Base-by-base conservation (phyloP, 2,797 vertebrate species). In the Pyrocephalus nanus region DNA sequence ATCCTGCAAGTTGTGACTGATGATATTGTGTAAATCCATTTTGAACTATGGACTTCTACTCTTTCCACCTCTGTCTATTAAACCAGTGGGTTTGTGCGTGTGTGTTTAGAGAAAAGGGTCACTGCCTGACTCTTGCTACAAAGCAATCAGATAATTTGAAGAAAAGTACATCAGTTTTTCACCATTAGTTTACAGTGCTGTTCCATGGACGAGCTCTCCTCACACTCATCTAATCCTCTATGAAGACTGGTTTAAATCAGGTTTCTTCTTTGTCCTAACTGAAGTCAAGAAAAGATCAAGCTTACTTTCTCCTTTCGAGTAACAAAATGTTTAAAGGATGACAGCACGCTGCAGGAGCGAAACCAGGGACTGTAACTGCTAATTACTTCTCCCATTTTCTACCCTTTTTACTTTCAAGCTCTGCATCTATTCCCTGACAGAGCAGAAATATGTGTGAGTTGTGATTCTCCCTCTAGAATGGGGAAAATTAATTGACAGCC, bases 241-340 rank as follows among this genome's bases (percentile, higher is more conserved):
- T 2, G 42, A 88, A 84, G 55, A 53, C 55, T 93, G 87, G 48
- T 81, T 96, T 91, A 90, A 90, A 86, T 91, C 77, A 88, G 34
- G 16, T 55, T 80, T 82, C 53, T 80, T 82, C 84, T 87, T 30
- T 90, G 82, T 20, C 60, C 32, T 76, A 90, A 90, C 9, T 94
- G 53, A 86, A 93, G 50, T 67, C 87, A 92, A 86, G 58, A 81
- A 53, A 81, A 94, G 53, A 96, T 73, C 88, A 86, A 86, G 75
- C 38, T 78, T 76, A 34, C 30, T 94, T 93, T 92, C 65, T 93
- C 85, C 72, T 88, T 88, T 74, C 32, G 22, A 86, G 58, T 53
- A 88, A 92, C 76, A 91, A 88, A 95, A 92, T 81, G 87, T 66
- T 95, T 94, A 87, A 91, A 88, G 58, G 55, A 83, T 81, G 85